These are phyloP conservation scores for Lutjanus erythropterus DNA, from an alignment of 2,113 vertebrate genomes.

Conservation along the genomic window DNA sequence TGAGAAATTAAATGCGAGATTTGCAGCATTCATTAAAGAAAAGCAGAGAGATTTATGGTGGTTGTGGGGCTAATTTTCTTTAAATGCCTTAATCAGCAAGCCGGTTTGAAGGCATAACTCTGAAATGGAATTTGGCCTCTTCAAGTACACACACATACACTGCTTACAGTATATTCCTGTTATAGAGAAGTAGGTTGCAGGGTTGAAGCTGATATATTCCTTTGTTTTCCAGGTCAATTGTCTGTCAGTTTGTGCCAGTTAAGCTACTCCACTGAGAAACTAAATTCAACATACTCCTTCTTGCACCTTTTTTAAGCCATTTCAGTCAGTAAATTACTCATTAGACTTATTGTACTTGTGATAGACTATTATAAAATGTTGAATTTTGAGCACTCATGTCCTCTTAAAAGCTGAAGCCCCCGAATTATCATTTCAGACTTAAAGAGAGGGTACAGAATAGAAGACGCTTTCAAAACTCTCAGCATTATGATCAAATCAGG, in stretches of 20 bases:
- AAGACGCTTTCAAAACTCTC: not conserved
- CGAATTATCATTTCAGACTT: not conserved
- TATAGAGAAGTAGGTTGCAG: constrained; percentile 16
- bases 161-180: constrained; percentile 9
- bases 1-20: constrained; percentile 58
- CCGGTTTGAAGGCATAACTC: constrained; percentile 51
- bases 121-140: constrained; percentile 37
- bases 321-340: constrained; percentile 4
- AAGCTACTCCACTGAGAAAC: not conserved
- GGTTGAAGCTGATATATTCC: constrained; percentile 31
- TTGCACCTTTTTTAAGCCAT: not conserved
- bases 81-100: constrained; percentile 75
- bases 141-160: constrained; percentile 17
- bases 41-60: constrained; percentile 62
- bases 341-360: not conserved
- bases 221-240: constrained; percentile 48
- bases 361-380: constrained; percentile 2
- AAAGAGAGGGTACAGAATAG: not conserved
- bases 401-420: constrained; percentile 7
- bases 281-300: not conserved
- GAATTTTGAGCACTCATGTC: not conserved
- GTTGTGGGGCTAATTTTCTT: constrained; percentile 67
- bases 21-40: constrained; percentile 64
- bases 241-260: constrained; percentile 27
- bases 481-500: not conserved